phyloP scores from a whole-genome alignment of 2,797 vertebrate species.

The Thaleichthys pacificus region DNA sequence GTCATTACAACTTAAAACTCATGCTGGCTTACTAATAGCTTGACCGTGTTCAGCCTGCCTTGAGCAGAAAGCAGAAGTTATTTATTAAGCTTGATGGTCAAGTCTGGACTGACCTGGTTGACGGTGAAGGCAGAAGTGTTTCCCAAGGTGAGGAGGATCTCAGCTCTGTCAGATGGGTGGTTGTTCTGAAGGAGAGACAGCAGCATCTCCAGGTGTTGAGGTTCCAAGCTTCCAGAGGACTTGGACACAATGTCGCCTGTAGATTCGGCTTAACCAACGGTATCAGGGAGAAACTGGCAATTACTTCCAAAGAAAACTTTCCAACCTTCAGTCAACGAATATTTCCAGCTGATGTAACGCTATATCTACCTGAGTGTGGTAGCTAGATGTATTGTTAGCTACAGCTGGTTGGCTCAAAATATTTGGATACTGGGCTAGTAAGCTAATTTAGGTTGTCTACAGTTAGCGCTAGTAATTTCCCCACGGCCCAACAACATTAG shows the following conservation, averaged over 20 bases:
- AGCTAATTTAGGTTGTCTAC: not conserved
- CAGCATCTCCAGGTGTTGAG: constrained; percentile 82
- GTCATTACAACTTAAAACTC: no score
- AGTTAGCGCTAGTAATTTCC: not conserved
- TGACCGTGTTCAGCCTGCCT: no score
- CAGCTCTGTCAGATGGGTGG: constrained; percentile 76
- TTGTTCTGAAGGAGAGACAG: constrained; percentile 81
- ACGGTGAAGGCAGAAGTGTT: constrained; percentile 92
- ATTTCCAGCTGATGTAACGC: not conserved
- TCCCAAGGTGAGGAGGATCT: constrained; percentile 84
- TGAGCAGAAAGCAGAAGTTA: no score
- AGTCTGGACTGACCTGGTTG: constrained; percentile 81
- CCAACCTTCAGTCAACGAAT: not conserved
- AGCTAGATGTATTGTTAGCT: not conserved
- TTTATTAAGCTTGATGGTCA: not conserved
- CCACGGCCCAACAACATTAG: no score
- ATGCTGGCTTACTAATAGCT: no score
- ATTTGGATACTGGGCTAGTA: not conserved
- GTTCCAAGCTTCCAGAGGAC: constrained; percentile 73
- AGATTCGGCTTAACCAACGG: no score
- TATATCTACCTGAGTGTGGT: not conserved
- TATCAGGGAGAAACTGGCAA: constrained; percentile 6
- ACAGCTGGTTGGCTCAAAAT: not conserved
- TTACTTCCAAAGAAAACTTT: not conserved
- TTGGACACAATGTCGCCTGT: constrained; percentile 65